Base-by-base conservation (phyloP, 2,797 vertebrate species). In the Microchirus variegatus region DNA sequence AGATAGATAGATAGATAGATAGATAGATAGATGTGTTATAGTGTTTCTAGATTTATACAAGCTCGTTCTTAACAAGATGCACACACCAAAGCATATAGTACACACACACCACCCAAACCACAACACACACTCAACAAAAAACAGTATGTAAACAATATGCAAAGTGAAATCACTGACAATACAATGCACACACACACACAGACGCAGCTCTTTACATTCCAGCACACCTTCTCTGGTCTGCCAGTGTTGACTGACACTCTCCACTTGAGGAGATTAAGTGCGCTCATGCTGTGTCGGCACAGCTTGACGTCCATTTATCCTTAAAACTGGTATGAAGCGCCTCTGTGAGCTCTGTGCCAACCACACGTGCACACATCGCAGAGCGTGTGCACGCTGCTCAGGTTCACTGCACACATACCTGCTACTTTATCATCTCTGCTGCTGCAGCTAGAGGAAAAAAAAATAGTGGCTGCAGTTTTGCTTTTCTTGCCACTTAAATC, bases 171-270 rank as follows among this genome's bases (percentile, higher is more conserved):
- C 22, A 50, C 12, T 31, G 43, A 57, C 46, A 41, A 17, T 52
- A 45, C 58, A 37, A 47, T 51, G 38, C 37, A 59, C 37, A 49
- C 31, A 53, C 38, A 51, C 53, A 55, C 53, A 59, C 47, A 54
- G 51, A 60, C 36, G 47, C 50, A 41, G 60, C 48, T 55, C 40
- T 43, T 48, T 51, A 71, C 67, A 81, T 70, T 74, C 44, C 70
- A 56, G 51, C 69, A 53, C 70, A 81, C 69, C 83, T 84, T 80
- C 89, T 87, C 80, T 72, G 69, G 46, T 77, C 77, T 62, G 42
- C 63, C 80, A 82, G 82, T 78, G 80, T 80, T 87, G 80, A 90
- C 77, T 81, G 89, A 87, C 82, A 85, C 77, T 78, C 84, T 81
- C 63, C 78, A 82, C 83, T 85, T 73, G 70, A 83, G 75, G 66